Evolutionary conservation across 1,140 invertebrate genomes (phyloP), one percentile per base, ranked within the genome.

Genomic region (Onthophagus taurus): DNA sequence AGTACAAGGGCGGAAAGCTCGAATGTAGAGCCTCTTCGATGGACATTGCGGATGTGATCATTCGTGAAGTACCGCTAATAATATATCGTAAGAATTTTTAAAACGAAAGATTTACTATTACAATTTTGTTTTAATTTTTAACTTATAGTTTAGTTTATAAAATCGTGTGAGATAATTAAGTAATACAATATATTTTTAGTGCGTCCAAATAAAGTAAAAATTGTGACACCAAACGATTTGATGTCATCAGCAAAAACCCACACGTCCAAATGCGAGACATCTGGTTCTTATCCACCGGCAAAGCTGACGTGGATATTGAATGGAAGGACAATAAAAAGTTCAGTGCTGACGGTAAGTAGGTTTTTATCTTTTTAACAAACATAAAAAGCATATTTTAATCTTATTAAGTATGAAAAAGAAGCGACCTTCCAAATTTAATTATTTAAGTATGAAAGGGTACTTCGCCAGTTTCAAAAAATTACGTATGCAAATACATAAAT

Each of bases 241-340:
- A 67, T 83, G 39, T 74, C 74, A 17, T 76, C 74, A 1, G 75
- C 74, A 2, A 74, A 75, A 49, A 67, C 73, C 2, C 69, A 81
- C 48, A 72, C 72, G 34, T 65, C 80, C 11, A 68, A 70, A 46
- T 86, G 83, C 60, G 75, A 82, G 54, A 77, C 79, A 37, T 76
- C 72, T 63, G 83, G 83, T 19, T 83, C 82, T 14, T 74, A 78
- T 59, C 83, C 83, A 6, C 74, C 81, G 13, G 81, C 83, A 9
- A 77, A 76, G 52, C 72, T 86, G 42, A 68, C 75, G 35, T 85
- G 83, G 83, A 72, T 77, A 41, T 65, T 83, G 16, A 78, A 76
- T 41, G 77, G 76, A 34, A 72, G 75, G 48, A 67, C 74, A 50
- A 75, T 83, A 55, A 71, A 71, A 46, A 69, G 72, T 47, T 64